Evolutionary conservation across 2,797 vertebrate genomes (phyloP).

Genomic region (Sylvia borin): DNA sequence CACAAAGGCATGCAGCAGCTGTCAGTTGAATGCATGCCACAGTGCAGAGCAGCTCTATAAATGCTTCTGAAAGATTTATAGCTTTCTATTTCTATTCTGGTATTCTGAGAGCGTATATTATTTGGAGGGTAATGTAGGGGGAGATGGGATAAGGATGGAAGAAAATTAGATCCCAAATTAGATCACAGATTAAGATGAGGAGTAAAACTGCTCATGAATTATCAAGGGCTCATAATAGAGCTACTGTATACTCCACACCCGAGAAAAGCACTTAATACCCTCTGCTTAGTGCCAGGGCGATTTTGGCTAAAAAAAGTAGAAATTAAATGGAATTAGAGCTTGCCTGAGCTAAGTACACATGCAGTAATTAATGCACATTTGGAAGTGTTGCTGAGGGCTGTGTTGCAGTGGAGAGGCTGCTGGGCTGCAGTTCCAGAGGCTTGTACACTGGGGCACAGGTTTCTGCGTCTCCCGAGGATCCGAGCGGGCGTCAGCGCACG

Average conservation of each 20-base stretch:
- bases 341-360: neutral
- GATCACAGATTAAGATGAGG: slow-evolving; percentile 42
- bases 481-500: neutral
- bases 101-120: slow-evolving; percentile 62
- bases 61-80: slow-evolving; percentile 65
- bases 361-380: neutral
- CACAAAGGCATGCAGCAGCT: slow-evolving; percentile 56
- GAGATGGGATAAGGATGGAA: slow-evolving; percentile 24
- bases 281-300: neutral
- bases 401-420: neutral
- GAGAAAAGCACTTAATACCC: neutral
- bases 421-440: neutral
- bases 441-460: neutral
- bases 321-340: neutral
- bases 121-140: slow-evolving; percentile 47
- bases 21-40: slow-evolving; percentile 51
- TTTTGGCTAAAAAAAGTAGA: neutral
- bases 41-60: slow-evolving; percentile 57
- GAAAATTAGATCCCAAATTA: slow-evolving; percentile 53
- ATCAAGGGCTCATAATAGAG: neutral
- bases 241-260: neutral
- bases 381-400: neutral
- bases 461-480: fast-evolving
- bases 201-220: slow-evolving; percentile 17
- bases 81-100: slow-evolving; percentile 59